Base-by-base conservation (phyloP, 1,140 invertebrate species). In the Scaptomyza hsui region DNA sequence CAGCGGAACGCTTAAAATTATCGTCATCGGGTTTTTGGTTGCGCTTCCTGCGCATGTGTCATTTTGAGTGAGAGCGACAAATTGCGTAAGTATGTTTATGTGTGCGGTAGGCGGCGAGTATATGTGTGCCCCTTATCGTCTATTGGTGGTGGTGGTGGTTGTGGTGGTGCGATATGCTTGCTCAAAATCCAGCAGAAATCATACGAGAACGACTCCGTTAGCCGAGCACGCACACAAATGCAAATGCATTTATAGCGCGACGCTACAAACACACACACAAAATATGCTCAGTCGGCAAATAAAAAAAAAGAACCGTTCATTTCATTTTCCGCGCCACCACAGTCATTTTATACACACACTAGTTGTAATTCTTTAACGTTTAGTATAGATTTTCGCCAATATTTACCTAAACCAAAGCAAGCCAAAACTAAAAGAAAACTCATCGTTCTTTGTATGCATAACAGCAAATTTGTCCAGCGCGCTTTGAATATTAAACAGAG, bases 41-140 rank as follows among this genome's bases (percentile, higher is more conserved):
- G 15, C 47, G 42, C 45, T 77, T 88, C 78, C 81, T 88, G 82
- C 81, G 81, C 81, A 86, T 86, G 81, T 88, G 73, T 78, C 39
- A 60, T 71, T 45, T 41, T 67, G 52, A 39, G 67, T 72, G 79
- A 81, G 73, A 53, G 77, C 39, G 13, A 67, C 18, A 10, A 57
- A 19, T 15, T 39, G 49, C 52, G 21, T 42, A 13, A 35, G 41
- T 51, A 29, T 45, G 41, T 19, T 18, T 13, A 10, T 10, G 35
- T 16, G 4, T 18, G 10, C 10, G 15, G n/a, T 13, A 15, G 3
- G n/a, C 44, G 26, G 26, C 10, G 13, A 57, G 53, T 39, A 44
- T 12, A 57, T 57, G 41, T 65, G 9, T 60, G 63, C 45, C 32
- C 48, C 72, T 78, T 71, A 71, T 76, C 75, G 63, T 45, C 42